These are phyloP conservation scores for Pollenia labialis DNA, from an alignment of 2,888 invertebrate genomes.

Conservation along the genomic window DNA sequence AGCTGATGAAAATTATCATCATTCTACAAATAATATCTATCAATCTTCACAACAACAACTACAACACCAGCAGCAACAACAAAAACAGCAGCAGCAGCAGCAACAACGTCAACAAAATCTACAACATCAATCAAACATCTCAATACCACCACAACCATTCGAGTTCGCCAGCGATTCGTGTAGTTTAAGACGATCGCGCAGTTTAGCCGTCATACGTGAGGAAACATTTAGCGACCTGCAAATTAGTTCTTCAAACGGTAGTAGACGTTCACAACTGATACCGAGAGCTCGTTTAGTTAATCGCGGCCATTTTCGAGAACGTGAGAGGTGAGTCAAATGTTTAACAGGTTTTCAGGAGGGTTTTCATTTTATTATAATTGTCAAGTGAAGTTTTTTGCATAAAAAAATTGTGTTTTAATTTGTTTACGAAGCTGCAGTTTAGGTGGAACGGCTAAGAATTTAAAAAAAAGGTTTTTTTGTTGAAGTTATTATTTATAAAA, in stretches of 20 bases:
- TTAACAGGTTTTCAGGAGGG: background rate
- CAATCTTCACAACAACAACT: constrained; percentile 62
- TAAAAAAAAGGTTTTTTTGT: background rate
- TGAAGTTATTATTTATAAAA: background rate
- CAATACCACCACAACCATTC: constrained; percentile 75
- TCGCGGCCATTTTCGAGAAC: constrained; percentile 90
- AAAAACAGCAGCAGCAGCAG: constrained; percentile 46
- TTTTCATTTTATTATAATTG: no score
- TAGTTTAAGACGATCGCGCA: constrained; percentile 88
- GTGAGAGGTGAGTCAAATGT: constrained; percentile 86
- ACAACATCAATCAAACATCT: constrained; percentile 60
- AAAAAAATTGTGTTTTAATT: background rate
- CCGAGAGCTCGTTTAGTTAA: constrained; percentile 92
- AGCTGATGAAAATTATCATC: constrained; percentile 78
- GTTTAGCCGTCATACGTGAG: constrained; percentile 91
- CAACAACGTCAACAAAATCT: constrained; percentile 43
- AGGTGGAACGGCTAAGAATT: background rate
- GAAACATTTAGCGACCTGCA: constrained; percentile 90
- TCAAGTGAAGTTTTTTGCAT: no score
- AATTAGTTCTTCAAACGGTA: constrained; percentile 87
- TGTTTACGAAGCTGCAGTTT: background rate
- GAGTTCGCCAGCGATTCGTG: constrained; percentile 83
- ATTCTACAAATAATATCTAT: constrained; percentile 76
- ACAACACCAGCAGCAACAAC: constrained; percentile 65
- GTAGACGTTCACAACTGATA: constrained; percentile 90